These are phyloP conservation scores for Montipora cactus DNA, from an alignment of 64 coral and sea anemone genomes.

Conservation along the genomic window DNA sequence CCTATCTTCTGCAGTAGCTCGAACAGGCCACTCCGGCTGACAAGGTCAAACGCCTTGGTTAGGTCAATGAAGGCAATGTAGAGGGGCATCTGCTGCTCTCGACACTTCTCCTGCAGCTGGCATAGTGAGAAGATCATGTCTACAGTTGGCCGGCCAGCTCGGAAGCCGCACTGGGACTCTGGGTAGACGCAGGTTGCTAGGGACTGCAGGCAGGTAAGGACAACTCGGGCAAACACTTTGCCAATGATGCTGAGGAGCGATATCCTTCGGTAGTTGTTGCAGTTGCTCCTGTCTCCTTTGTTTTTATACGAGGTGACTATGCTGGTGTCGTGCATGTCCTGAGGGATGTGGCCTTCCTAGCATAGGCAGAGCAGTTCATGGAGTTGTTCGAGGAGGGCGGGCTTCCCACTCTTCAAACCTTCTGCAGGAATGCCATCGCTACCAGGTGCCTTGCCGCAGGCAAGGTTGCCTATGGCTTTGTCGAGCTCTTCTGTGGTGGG, in stretches of 20 bases:
- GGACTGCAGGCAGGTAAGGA: neutral
- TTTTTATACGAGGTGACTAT: neutral
- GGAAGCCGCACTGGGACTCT: slow-evolving; percentile 27
- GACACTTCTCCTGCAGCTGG: no score
- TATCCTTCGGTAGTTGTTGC: slow-evolving; percentile 20
- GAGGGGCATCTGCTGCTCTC: no score
- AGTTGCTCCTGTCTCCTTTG: neutral
- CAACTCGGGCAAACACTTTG: slow-evolving; percentile 1
- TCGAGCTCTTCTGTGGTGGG: no score
- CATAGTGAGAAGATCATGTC: no score
- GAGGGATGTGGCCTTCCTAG: neutral
- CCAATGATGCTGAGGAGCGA: slow-evolving; percentile 24
- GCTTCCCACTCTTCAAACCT: neutral
- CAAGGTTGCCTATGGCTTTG: neutral
- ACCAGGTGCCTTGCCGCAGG: neutral
- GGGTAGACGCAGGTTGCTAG: slow-evolving; percentile 24
- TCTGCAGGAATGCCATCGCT: neutral
- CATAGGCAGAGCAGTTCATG: neutral
- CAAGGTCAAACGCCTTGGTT: no score
- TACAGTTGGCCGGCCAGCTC: neutral
- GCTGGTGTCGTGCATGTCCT: neutral
- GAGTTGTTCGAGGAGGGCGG: neutral
- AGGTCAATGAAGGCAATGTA: no score
- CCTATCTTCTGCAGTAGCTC: no score
- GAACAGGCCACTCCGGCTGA: no score